A percentile compares a stretch with the other conserved stretches of the same genome.
phyloP scores from a whole-genome alignment of 2,888 invertebrate species.

The Tineola bisselliella region DNA sequence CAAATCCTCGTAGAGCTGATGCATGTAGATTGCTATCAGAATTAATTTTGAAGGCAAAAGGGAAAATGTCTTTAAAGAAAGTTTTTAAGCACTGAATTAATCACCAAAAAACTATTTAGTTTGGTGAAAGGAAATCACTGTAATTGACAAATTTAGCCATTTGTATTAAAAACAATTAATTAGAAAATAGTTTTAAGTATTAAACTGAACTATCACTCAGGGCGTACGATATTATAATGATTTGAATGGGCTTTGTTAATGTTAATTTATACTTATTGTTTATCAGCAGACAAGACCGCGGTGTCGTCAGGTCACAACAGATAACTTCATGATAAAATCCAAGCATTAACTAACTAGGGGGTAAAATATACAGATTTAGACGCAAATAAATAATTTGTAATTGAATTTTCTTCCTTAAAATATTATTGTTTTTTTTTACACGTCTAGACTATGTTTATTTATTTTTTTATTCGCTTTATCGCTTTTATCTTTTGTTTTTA shows the following conservation, averaged over 20 bases:
- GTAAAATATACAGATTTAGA: conserved; percentile 26
- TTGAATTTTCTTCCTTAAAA: neutral
- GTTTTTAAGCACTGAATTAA: neutral
- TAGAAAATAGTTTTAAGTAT: neutral
- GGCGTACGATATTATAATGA: conserved; percentile 24
- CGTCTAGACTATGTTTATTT: neutral
- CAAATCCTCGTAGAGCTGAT: conserved; percentile 42
- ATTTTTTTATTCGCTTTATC: neutral
- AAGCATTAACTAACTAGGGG: conserved; percentile 51
- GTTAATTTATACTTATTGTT: conserved; percentile 44
- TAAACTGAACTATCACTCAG: neutral
- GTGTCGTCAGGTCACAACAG: conserved; percentile 41
- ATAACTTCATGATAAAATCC: conserved; percentile 44
- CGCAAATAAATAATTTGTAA: neutral
- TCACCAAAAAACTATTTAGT: conserved; percentile 24
- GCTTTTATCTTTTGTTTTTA: neutral
- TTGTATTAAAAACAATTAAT: conserved; percentile 20
- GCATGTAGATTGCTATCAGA: conserved; percentile 45
- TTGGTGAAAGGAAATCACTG: conserved; percentile 54
- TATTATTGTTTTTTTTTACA: neutral
- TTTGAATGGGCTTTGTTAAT: conserved; percentile 21
- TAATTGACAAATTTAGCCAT: conserved; percentile 57
- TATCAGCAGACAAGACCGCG: conserved; percentile 30
- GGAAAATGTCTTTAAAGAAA: neutral
- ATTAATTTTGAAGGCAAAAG: neutral